Percentiles rank a stretch among this genome's conserved stretches.
Evolutionary conservation across 1,140 invertebrate species (phyloP).

Genomic region (Ceratina calcarata): DNA sequence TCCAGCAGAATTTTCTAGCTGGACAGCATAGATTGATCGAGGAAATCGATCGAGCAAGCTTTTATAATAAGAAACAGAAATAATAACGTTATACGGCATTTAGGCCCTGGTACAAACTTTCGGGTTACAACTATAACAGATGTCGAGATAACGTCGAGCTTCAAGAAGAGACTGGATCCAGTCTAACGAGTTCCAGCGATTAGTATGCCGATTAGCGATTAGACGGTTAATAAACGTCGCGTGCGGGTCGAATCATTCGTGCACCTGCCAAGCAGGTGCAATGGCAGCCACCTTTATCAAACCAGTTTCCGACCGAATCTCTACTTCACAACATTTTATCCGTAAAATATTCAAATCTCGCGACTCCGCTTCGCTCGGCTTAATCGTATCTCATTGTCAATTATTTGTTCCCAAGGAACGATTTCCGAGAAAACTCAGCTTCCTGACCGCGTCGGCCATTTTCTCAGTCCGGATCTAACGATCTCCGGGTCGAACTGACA

Average conservation of each 20-base stretch:
- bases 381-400: too few relatives aligned
- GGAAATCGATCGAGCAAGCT: too few relatives aligned
- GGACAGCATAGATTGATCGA: too few relatives aligned
- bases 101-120: too few relatives aligned
- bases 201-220: conserved; percentile 52
- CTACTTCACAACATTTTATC: too few relatives aligned
- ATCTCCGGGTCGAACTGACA: conserved; percentile 51
- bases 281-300: conserved; percentile 50
- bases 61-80: too few relatives aligned
- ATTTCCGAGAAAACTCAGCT: neutral
- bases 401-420: neutral
- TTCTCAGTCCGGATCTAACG: neutral
- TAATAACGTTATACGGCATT: too few relatives aligned
- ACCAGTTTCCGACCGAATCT: conserved; percentile 56
- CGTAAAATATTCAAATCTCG: neutral
- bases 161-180: neutral
- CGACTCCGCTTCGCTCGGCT: neutral
- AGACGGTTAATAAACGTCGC: conserved; percentile 55
- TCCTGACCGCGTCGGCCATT: neutral
- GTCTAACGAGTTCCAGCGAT: conserved; percentile 22
- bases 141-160: neutral
- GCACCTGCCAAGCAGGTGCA: conserved; percentile 72
- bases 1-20: neutral
- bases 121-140: too few relatives aligned
- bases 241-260: conserved; percentile 17